A percentile compares a stretch with the other conserved stretches of the same genome.
phyloP scores from a whole-genome alignment of 37 sponge, comb jelly and placozoan species.

The Diacarnus erythraeanus region DNA sequence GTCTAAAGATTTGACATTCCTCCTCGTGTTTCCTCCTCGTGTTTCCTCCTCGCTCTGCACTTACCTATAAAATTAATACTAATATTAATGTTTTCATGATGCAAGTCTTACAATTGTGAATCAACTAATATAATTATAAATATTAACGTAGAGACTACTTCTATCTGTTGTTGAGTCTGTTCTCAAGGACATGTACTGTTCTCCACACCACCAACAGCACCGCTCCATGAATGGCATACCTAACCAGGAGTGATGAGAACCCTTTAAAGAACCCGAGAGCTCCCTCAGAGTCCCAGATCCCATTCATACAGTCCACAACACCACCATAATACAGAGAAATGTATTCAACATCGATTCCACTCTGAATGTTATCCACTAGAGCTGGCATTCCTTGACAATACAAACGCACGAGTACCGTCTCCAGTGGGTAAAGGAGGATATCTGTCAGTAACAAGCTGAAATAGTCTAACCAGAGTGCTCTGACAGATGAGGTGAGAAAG shows the following conservation, averaged over 20 bases:
- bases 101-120: too few relatives aligned
- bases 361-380: slow-evolving; percentile 75
- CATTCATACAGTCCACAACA: slow-evolving; percentile 38
- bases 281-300: slow-evolving; percentile 64
- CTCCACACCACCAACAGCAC: slow-evolving; percentile 63
- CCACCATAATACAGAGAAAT: slow-evolving; percentile 57
- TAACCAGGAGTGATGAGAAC: slow-evolving; percentile 60
- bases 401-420: slow-evolving; percentile 60
- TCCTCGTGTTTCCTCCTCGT: too few relatives aligned
- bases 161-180: neutral
- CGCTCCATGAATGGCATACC: slow-evolving; percentile 55
- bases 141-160: neutral
- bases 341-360: slow-evolving; percentile 33
- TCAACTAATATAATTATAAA: too few relatives aligned
- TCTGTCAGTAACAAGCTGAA: slow-evolving; percentile 47
- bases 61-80: too few relatives aligned
- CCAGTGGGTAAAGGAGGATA: slow-evolving; percentile 57
- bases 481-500: slow-evolving; percentile 15
- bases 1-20: too few relatives aligned
- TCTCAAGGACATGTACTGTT: neutral
- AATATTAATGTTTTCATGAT: too few relatives aligned
- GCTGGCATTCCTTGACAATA: slow-evolving; percentile 79
- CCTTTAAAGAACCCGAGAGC: slow-evolving; percentile 70
- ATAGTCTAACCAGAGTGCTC: slow-evolving; percentile 36
- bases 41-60: too few relatives aligned